Conservation (phyloP, 1,140 invertebrate species). For the Cydia fagiglandana region DNA sequence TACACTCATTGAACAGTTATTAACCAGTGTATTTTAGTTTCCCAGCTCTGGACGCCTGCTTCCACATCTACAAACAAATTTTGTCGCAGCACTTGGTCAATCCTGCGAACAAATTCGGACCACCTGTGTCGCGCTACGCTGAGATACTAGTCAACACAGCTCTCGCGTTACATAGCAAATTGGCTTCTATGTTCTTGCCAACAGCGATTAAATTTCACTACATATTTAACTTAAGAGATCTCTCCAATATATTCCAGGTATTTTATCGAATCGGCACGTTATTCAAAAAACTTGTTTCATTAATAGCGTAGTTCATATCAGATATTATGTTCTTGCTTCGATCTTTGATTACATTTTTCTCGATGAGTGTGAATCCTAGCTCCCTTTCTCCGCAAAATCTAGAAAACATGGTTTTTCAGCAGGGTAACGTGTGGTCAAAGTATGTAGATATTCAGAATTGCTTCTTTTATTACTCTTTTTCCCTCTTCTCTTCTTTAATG, state of each 20-base stretch:
- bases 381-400: too few relatives aligned
- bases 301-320: too few relatives aligned
- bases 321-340: too few relatives aligned
- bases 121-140: conserved; percentile 80
- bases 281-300: too few relatives aligned
- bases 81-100: conserved; percentile 87
- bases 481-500: too few relatives aligned
- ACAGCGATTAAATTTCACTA: conserved; percentile 98
- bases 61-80: conserved; percentile 91
- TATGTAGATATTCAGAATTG: too few relatives aligned
- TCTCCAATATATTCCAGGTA: conserved; percentile 94
- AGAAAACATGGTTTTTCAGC: too few relatives aligned
- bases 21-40: conserved; percentile 81
- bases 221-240: conserved; percentile 94
- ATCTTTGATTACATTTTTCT: too few relatives aligned
- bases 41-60: conserved; percentile 89
- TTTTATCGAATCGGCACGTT: too few relatives aligned
- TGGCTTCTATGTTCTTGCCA: conserved; percentile 89
- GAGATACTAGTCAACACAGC: conserved; percentile 85
- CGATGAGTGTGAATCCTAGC: too few relatives aligned
- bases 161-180: conserved; percentile 87
- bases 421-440: too few relatives aligned
- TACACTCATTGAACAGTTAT: not conserved
- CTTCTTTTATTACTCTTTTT: too few relatives aligned
- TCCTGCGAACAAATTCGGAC: conserved; percentile 83